These are phyloP conservation scores for Amphiprion ocellaris DNA, from an alignment of 2,113 vertebrate species.

Conservation along the genomic window DNA sequence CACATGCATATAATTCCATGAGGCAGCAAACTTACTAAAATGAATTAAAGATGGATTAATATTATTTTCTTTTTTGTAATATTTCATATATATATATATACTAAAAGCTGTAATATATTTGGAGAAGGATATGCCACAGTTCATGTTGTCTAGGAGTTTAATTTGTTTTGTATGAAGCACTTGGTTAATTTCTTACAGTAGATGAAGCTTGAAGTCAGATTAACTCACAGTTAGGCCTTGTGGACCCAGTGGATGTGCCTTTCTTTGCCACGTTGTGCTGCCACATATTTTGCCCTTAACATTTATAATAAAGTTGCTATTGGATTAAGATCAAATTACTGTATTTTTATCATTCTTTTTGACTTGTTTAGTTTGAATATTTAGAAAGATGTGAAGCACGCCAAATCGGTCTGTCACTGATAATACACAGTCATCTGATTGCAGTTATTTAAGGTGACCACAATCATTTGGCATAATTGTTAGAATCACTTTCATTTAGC, in stretches of 20 bases:
- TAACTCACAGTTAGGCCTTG: conserved; percentile 35
- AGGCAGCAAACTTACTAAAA: conserved; percentile 40
- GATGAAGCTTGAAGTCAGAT: conserved; percentile 32
- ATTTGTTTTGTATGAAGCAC: conserved; percentile 62
- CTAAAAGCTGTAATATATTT: conserved; percentile 74
- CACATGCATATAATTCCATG: conserved; percentile 7
- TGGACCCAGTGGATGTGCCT: conserved; percentile 56
- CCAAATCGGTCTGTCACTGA: no score
- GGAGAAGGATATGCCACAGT: conserved; percentile 37
- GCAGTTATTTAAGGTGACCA: no score
- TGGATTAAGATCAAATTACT: conserved; percentile 21
- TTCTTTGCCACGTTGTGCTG: conserved; percentile 64
- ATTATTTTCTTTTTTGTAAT: conserved; percentile 39
- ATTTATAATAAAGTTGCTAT: conserved; percentile 71
- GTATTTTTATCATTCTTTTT: neutral
- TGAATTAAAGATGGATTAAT: conserved; percentile 53
- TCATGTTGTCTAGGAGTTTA: conserved; percentile 62
- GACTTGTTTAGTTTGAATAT: neutral
- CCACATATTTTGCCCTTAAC: conserved; percentile 49
- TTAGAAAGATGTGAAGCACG: no score
- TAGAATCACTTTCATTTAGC: no score
- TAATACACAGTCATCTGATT: no score
- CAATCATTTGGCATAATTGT: no score
- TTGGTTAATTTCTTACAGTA: conserved; percentile 37
- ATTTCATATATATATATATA: conserved; percentile 24